Evolutionary conservation across 2,888 invertebrate species (phyloP), one percentile per base, ranked within the genome.

Genomic region (Onchidella celtica): DNA sequence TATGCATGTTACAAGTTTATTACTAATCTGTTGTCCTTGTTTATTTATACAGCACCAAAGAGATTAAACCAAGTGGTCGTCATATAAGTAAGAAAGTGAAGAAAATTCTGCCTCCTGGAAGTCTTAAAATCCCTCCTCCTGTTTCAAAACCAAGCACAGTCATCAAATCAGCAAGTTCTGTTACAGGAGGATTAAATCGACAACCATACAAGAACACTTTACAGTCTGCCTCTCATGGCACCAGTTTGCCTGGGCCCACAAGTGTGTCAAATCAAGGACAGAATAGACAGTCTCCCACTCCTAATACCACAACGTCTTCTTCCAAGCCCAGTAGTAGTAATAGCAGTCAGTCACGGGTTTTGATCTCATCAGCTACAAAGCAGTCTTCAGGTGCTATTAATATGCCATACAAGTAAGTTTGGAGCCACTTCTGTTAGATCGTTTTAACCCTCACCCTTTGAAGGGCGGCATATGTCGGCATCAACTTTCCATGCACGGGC

Each of bases 11-110:
- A n/a, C n/a, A n/a, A n/a, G n/a, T n/a, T n/a, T n/a, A n/a, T n/a
- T n/a, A n/a, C n/a, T n/a, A n/a, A n/a, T n/a, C n/a, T n/a, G n/a
- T n/a, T n/a, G n/a, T n/a, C n/a, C n/a, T 27, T 74, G 27, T 83
- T 79, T 81, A 66, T 81, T 88, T 83, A 95, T 95, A 76, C 94
- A 97, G 97, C 95, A 97, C 97, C 91, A 96, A 97, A 93, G 98
- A 97, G 93, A 98, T 98, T 93, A 97, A 98, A 94, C 96, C 97
- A 88, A 97, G 97, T 94, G 97, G 97, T 93, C 96, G 96, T 90
- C 97, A 97, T 94, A 97, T 97, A 91, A 97, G 92, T 78, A 86
- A 86, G 24, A 88, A 87, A 85, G 87, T 90, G 55, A 90, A 89
- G 78, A 90, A 89, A 77, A 88, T 91, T 66, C 73, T 89, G 65